Conservation (phyloP, 2,797 vertebrate species). For the Uromys caudimaculatus region DNA sequence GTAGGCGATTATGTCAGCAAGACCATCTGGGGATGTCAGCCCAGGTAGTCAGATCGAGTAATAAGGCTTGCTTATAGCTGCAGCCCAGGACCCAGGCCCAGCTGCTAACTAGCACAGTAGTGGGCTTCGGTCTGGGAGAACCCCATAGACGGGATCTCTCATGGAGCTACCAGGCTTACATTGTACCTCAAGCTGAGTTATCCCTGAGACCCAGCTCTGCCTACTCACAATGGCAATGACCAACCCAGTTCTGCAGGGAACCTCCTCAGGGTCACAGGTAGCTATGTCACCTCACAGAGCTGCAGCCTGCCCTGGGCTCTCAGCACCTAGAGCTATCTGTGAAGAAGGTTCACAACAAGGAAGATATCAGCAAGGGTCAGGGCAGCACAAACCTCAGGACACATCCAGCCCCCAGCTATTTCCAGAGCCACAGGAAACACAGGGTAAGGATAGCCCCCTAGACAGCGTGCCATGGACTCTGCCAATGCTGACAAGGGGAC, state of each 20-base stretch:
- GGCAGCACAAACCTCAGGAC: neutral
- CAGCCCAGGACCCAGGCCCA: neutral
- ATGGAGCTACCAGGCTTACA: neutral
- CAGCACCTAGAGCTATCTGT: neutral
- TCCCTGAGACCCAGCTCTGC: neutral
- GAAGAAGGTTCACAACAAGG: neutral
- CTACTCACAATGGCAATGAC: neutral
- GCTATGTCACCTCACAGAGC: neutral
- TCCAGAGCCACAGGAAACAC: neutral
- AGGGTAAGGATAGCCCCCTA: neutral
- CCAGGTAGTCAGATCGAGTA: neutral
- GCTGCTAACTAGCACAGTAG: no score
- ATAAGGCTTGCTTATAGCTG: neutral
- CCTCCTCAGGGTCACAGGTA: neutral
- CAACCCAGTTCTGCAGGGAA: neutral
- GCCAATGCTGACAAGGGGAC: neutral
- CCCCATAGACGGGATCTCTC: neutral
- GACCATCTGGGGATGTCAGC: neutral
- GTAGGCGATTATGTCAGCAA: neutral
- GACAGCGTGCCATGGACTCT: neutral
- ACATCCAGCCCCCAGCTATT: neutral
- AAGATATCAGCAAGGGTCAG: neutral
- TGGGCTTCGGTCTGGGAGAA: neutral
- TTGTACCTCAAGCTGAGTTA: no score
- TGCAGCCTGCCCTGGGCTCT: neutral